Percentiles rank a stretch among this genome's conserved stretches.
Conservation (phyloP, 92 coral and sea anemone genomes). For the Montipora capitata region DNA sequence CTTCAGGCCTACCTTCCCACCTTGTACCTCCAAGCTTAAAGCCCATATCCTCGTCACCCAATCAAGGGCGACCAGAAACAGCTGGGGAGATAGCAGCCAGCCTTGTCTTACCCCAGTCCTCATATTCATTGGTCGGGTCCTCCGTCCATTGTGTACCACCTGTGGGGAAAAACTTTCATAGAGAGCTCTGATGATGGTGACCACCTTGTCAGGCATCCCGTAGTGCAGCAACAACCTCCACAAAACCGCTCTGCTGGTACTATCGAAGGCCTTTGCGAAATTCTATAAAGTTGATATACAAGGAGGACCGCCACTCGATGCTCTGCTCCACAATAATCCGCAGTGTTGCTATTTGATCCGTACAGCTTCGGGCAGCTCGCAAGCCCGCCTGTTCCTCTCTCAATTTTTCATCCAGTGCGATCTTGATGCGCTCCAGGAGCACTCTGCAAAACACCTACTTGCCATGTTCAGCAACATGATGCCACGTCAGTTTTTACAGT, state of each 20-base stretch:
- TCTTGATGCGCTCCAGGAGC: conserved; percentile 31
- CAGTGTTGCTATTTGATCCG: conserved; percentile 37
- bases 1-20: too few relatives aligned
- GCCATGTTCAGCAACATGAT: conserved; percentile 44
- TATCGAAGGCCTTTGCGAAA: conserved; percentile 26
- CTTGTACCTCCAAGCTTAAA: too few relatives aligned
- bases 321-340: conserved; percentile 32
- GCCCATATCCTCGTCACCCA: conserved; percentile 3
- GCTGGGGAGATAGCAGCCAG: conserved; percentile 21
- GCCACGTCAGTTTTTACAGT: conserved; percentile 15
- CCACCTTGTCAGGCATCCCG: conserved; percentile 21
- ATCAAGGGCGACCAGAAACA: conserved; percentile 37
- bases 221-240: conserved; percentile 20
- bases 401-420: conserved; percentile 28
- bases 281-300: conserved; percentile 14
- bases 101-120: not conserved
- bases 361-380: conserved; percentile 23
- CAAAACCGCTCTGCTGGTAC: conserved; percentile 22
- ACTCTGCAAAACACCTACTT: conserved; percentile 19
- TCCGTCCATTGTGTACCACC: conserved; percentile 33
- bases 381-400: conserved; percentile 27
- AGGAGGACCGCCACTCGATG: conserved; percentile 31
- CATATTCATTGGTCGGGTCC: conserved; percentile 14
- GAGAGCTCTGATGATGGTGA: conserved; percentile 22
- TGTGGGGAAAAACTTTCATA: too few relatives aligned